Conservation (phyloP, 92 coral and sea anemone genomes). For the Desmophyllum pertusum region DNA sequence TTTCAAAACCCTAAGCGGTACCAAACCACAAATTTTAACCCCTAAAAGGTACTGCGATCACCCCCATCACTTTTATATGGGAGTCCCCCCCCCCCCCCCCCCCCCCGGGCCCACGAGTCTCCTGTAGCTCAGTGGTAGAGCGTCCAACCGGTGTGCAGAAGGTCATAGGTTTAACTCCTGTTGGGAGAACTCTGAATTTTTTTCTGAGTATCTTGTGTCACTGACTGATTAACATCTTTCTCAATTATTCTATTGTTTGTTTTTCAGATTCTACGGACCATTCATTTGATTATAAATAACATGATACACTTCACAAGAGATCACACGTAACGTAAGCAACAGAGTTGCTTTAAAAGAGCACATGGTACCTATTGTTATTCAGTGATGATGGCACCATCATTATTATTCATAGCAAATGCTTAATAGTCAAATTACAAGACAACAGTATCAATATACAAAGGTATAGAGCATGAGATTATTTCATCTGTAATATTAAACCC, state of each 20-base stretch:
- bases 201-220: too few species aligned
- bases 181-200: too few species aligned
- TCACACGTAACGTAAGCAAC: slow-evolving; percentile 5
- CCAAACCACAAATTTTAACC: too few species aligned
- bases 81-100: too few species aligned
- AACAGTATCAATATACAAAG: neutral
- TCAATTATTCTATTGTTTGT: neutral
- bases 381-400: neutral
- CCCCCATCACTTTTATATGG: too few species aligned
- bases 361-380: neutral
- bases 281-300: slow-evolving; percentile 37
- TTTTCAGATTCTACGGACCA: slow-evolving; percentile 41
- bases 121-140: too few species aligned
- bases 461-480: neutral
- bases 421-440: neutral
- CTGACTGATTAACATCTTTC: too few species aligned
- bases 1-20: too few species aligned
- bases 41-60: too few species aligned
- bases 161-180: too few species aligned
- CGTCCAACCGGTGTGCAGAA: too few species aligned
- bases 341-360: slow-evolving; percentile 4
- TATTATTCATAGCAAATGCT: neutral
- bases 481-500: slow-evolving; percentile 8
- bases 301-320: neutral
- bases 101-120: too few species aligned